Percentiles rank a stretch among this genome's conserved stretches.
Evolutionary conservation across 1,140 invertebrate species (phyloP).

Genomic region (Drosophila kurseongensis): DNA sequence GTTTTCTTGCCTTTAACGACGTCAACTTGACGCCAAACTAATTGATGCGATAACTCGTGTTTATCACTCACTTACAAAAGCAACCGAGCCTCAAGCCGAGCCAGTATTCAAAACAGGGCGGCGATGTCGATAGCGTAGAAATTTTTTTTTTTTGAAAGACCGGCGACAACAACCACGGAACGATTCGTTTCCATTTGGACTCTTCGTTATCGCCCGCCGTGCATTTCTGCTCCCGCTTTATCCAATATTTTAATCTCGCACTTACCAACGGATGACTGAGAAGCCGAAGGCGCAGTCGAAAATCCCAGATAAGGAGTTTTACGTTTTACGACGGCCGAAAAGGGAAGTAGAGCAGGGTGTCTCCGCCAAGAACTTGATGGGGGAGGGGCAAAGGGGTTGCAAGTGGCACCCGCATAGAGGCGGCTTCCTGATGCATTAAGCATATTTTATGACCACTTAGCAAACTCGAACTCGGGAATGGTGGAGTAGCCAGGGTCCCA

Average conservation of each 20-base stretch:
- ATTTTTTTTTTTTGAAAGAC: constrained; percentile 51
- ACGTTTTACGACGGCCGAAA: constrained; percentile 57
- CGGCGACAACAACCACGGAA: constrained; percentile 34
- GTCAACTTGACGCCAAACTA: constrained; percentile 82
- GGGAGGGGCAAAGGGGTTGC: constrained; percentile 29
- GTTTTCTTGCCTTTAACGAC: constrained; percentile 73
- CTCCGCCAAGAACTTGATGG: not conserved
- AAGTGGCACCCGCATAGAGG: constrained; percentile 63
- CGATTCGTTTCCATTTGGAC: constrained; percentile 68
- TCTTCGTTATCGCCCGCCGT: constrained; percentile 50
- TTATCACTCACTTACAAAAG: constrained; percentile 77
- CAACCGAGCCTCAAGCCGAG: constrained; percentile 14
- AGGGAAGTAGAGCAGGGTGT: constrained; percentile 8
- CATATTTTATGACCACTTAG: constrained; percentile 82
- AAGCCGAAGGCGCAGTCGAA: constrained; percentile 42
- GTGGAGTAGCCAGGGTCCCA: constrained; percentile 3
- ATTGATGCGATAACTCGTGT: constrained; percentile 83
- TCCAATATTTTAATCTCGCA: constrained; percentile 82
- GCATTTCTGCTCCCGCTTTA: constrained; percentile 71
- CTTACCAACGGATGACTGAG: constrained; percentile 69
- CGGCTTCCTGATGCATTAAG: constrained; percentile 81
- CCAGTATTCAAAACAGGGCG: constrained; percentile 71
- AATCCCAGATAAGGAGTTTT: constrained; percentile 61
- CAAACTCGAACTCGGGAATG: constrained; percentile 20
- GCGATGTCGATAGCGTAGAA: constrained; percentile 67